These are phyloP conservation scores for Conus ventricosus DNA, from an alignment of 1,140 invertebrate genomes.

Conservation along the genomic window DNA sequence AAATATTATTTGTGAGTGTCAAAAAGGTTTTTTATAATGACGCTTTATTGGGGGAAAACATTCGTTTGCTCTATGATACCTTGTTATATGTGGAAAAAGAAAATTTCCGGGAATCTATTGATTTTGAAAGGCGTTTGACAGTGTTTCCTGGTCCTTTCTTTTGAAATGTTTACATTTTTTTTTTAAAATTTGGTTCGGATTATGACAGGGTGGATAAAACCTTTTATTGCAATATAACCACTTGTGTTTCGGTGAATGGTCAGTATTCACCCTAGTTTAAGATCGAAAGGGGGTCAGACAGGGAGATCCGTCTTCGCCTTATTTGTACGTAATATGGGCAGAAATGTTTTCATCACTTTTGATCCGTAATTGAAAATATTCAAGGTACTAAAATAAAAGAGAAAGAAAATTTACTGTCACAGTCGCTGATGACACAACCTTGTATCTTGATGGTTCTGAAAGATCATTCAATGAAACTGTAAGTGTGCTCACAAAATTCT, in stretches of 20 bases:
- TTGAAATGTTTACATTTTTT: slow-evolving; percentile 27
- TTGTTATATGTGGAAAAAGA: slow-evolving; percentile 21
- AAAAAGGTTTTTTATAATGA: slow-evolving; percentile 24
- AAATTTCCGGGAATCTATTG: slow-evolving; percentile 30
- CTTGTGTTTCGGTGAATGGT: slow-evolving; percentile 34
- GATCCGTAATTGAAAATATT: slow-evolving; percentile 35
- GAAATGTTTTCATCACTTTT: slow-evolving; percentile 19
- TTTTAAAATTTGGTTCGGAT: slow-evolving; percentile 28
- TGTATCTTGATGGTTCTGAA: slow-evolving; percentile 30
- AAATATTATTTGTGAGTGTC: slow-evolving; percentile 9
- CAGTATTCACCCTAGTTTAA: slow-evolving; percentile 9
- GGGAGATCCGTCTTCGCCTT: slow-evolving; percentile 15
- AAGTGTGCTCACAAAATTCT: background rate
- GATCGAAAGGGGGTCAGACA: slow-evolving; percentile 31
- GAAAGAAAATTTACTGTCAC: slow-evolving; percentile 24
- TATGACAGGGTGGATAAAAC: slow-evolving; percentile 32
- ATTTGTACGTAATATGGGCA: slow-evolving; percentile 32
- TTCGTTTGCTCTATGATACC: slow-evolving; percentile 24
- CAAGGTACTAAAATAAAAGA: slow-evolving; percentile 25
- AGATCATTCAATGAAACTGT: slow-evolving; percentile 3
- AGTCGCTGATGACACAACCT: slow-evolving; percentile 39
- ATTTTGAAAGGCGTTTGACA: slow-evolving; percentile 43
- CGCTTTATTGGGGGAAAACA: slow-evolving; percentile 37
- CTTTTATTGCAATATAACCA: slow-evolving; percentile 30
- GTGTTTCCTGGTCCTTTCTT: slow-evolving; percentile 35